phyloP scores from a whole-genome alignment of 2,888 invertebrate species.

The Melanostoma scalare region DNA sequence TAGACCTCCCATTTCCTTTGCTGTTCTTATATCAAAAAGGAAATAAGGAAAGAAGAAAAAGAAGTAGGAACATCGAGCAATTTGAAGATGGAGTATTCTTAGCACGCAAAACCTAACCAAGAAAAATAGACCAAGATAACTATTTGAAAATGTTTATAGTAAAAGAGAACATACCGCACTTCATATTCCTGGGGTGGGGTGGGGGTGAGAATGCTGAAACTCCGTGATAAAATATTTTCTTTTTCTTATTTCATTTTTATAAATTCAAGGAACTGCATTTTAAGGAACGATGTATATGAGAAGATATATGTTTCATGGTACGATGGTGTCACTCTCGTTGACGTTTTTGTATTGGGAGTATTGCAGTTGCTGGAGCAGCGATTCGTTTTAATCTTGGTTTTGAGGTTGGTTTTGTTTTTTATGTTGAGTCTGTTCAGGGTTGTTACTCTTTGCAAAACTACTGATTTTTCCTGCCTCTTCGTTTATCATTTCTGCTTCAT shows the following conservation, averaged over 20 bases:
- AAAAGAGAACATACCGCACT: constrained; percentile 42
- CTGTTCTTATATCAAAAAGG: constrained; percentile 3
- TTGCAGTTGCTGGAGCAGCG: background rate
- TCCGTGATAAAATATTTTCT: background rate
- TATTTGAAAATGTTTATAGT: constrained; percentile 27
- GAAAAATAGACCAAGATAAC: constrained; percentile 16
- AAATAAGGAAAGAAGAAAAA: background rate
- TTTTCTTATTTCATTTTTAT: background rate
- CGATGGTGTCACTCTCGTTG: constrained; percentile 35
- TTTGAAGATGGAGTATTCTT: constrained; percentile 55
- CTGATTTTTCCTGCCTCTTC: background rate
- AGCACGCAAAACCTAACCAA: constrained; percentile 54
- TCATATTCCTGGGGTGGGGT: constrained; percentile 27
- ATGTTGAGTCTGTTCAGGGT: background rate
- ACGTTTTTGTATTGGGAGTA: background rate
- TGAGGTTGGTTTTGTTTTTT: background rate
- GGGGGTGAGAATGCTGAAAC: background rate
- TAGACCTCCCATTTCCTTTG: constrained; percentile 44
- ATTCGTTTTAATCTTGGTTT: constrained; percentile 8
- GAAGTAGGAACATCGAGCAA: constrained; percentile 18
- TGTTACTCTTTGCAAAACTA: background rate
- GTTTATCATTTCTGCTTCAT: background rate
- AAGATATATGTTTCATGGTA: constrained; percentile 25
- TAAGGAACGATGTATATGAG: constrained; percentile 26
- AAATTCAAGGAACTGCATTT: constrained; percentile 14